Conservation (phyloP, 2,888 invertebrate genomes). For the Palloptera scutellata region DNA sequence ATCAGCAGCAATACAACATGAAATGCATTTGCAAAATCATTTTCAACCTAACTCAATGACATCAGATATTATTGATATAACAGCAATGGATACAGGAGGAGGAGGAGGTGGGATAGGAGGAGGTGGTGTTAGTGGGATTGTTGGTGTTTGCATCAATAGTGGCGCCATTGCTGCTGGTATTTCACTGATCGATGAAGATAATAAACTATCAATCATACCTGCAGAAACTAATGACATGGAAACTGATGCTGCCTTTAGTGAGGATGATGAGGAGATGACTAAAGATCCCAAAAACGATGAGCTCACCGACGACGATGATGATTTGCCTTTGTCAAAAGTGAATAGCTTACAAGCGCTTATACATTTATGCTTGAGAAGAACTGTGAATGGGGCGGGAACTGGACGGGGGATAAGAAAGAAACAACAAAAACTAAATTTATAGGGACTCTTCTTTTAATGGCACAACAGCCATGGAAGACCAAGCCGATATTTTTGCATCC, state of each 20-base stretch:
- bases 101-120: conserved; percentile 24
- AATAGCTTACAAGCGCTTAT: too few relatives aligned
- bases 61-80: conserved; percentile 40
- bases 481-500: too few relatives aligned
- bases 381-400: too few relatives aligned
- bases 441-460: too few relatives aligned
- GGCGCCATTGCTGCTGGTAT: conserved; percentile 25
- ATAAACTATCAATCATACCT: conserved; percentile 42
- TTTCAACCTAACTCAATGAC: conserved; percentile 37
- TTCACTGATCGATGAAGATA: conserved; percentile 48
- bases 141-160: conserved; percentile 20
- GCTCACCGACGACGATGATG: conserved; percentile 68
- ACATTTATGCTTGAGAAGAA: too few relatives aligned
- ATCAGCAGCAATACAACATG: conserved; percentile 34
- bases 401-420: too few relatives aligned
- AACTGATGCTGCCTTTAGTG: conserved; percentile 56
- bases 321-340: conserved; percentile 81
- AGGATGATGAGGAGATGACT: conserved; percentile 70
- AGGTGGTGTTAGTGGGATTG: conserved; percentile 22
- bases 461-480: too few relatives aligned
- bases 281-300: conserved; percentile 58
- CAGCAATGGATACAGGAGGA: conserved; percentile 29
- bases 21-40: conserved; percentile 43
- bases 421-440: too few relatives aligned
- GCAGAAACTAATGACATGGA: conserved; percentile 59